Base-by-base conservation (phyloP, 1,140 invertebrate genomes). In the Trichoplusia ni region DNA sequence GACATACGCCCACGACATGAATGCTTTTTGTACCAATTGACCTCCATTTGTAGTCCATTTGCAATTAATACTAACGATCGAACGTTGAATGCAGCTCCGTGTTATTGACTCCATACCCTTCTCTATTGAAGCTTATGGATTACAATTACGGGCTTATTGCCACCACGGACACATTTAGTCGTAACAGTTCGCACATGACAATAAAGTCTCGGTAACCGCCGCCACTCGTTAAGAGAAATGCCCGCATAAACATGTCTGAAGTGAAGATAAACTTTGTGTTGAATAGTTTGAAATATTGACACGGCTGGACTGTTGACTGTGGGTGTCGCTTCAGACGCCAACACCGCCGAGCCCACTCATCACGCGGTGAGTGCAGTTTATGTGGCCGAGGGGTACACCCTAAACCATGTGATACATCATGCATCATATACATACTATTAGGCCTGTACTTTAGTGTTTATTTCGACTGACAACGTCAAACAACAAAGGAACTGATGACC, bases 11-110 rank as follows among this genome's bases (percentile, higher is more conserved):
- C 46, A 51, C 27, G 8, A 27, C 29, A 67, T 64, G 60, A 70
- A 68, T 73, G 75, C 73, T 80, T 79, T 82, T 82, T 77, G 65
- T 81, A 67, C 65, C 84, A 86, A 86, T 86, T 86, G 81, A 80
- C 79, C 73, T 73, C 67, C 79, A 84, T 84, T 86, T 83, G 79
- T 75, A 76, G 80, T 68, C 63, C 75, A 81, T 84, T 84, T 82
- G 75, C 78, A 81, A 84, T 84, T 86, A 86, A 84, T 86, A 79
- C 77, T 38, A 23, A 53, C 56, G 54, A 33, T 66, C 49, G 64
- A 53, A 31, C 59, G 67, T 77, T 64, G 67, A 59, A 42, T 63
- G 72, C 72, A 72, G 60, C 46, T 68, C 71, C 58, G 62, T 70
- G 69, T 84, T 82, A 83, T 85, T 81, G 79, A 77, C 78, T 79